These are phyloP conservation scores for Apostichopus californicus DNA, from an alignment of 35 echinoderm and acorn worm species.

Conservation along the genomic window DNA sequence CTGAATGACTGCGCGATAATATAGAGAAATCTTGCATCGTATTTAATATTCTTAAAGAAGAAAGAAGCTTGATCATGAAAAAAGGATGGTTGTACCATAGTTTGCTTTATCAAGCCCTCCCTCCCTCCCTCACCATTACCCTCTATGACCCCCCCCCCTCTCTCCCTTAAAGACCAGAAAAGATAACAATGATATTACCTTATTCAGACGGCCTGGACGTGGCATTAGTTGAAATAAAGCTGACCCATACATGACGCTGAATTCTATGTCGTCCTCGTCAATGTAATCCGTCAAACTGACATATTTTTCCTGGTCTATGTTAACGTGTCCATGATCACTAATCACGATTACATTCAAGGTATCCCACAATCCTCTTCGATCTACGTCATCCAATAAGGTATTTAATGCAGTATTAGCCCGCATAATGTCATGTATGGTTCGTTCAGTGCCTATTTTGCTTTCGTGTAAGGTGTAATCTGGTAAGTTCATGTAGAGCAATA, in stretches of 20 bases:
- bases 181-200: neutral
- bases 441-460: conserved; percentile 59
- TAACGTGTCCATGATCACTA: conserved; percentile 83
- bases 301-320: conserved; percentile 56
- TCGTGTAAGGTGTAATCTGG: conserved; percentile 80
- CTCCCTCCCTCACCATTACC: neutral
- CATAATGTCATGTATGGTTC: conserved; percentile 24
- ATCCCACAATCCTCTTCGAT: conserved; percentile 58
- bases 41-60: too few relatives aligned
- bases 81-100: neutral
- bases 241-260: conserved; percentile 66
- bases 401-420: conserved; percentile 48
- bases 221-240: conserved; percentile 70
- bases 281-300: conserved; percentile 73
- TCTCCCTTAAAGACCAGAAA: too few relatives aligned
- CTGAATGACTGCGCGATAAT: too few relatives aligned
- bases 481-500: conserved; percentile 69
- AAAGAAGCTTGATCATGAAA: too few relatives aligned
- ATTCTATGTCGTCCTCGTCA: conserved; percentile 71
- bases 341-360: conserved; percentile 71
- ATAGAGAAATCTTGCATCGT: too few relatives aligned
- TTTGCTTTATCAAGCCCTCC: neutral
- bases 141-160: too few relatives aligned
- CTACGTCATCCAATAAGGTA: conserved; percentile 65
- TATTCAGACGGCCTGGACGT: conserved; percentile 52